Conservation (phyloP, 2,888 invertebrate genomes). For the Drosophila anomalata region DNA sequence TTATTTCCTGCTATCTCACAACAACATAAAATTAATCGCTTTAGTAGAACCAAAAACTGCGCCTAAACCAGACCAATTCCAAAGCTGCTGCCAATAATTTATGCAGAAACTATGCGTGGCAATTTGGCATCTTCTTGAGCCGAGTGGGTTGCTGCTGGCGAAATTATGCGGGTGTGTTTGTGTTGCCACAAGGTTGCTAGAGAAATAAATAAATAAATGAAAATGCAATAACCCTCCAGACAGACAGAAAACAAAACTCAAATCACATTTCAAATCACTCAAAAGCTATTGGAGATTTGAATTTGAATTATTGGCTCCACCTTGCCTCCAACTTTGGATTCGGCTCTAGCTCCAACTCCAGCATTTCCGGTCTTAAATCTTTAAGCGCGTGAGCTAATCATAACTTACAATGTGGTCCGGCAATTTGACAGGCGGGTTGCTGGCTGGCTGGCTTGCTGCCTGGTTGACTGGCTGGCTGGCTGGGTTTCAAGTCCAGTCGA, state of each 20-base stretch:
- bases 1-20: background rate
- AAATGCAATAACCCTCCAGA: slow-evolving; percentile 61
- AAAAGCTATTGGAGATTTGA: slow-evolving; percentile 71
- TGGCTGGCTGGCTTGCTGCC: slow-evolving; percentile 33
- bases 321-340: slow-evolving; percentile 17
- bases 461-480: slow-evolving; percentile 40
- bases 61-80: slow-evolving; percentile 50
- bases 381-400: slow-evolving; percentile 79
- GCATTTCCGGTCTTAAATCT: slow-evolving; percentile 80
- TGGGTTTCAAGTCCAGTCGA: slow-evolving; percentile 42
- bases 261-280: slow-evolving; percentile 79
- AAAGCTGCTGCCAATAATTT: slow-evolving; percentile 58
- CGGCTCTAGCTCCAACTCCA: slow-evolving; percentile 1
- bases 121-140: slow-evolving; percentile 54
- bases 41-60: slow-evolving; percentile 12
- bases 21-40: background rate
- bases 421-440: slow-evolving; percentile 74
- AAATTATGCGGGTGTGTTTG: slow-evolving; percentile 51
- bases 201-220: slow-evolving; percentile 34
- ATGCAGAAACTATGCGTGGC: slow-evolving; percentile 63
- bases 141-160: slow-evolving; percentile 30
- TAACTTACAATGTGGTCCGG: slow-evolving; percentile 80
- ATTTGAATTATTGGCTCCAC: slow-evolving; percentile 73
- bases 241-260: slow-evolving; percentile 56
- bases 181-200: slow-evolving; percentile 18